Conservation (phyloP, 2,797 vertebrate genomes). For the Scolopax bukidnonensis region DNA sequence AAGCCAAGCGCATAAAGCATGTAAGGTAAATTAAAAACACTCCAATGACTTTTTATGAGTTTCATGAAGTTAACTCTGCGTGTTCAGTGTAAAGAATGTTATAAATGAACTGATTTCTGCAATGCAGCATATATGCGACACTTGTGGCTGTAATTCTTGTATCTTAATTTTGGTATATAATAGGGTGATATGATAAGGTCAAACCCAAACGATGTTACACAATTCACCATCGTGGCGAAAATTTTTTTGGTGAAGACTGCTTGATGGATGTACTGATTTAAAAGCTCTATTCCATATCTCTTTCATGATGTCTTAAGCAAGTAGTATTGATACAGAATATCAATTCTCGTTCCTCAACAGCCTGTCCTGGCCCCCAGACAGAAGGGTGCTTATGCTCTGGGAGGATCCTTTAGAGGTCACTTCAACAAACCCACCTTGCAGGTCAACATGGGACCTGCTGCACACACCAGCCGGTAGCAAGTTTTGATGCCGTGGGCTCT, state of each 20-base stretch:
- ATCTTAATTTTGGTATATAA: background rate
- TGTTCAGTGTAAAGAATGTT: background rate
- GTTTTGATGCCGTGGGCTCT: background rate
- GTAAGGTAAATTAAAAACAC: background rate
- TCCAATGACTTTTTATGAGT: background rate
- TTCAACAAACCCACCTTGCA: background rate
- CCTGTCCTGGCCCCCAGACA: background rate
- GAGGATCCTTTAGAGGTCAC: background rate
- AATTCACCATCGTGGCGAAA: background rate
- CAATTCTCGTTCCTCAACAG: background rate
- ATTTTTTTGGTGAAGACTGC: background rate
- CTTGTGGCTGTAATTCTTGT: background rate
- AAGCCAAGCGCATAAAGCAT: rapidly evolving
- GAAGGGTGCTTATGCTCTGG: background rate
- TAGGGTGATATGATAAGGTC: background rate
- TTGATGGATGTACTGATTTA: background rate
- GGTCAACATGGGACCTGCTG: background rate
- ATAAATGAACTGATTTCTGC: background rate
- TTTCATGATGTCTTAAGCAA: background rate
- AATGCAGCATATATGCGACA: background rate
- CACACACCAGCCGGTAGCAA: rapidly evolving
- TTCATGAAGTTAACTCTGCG: background rate
- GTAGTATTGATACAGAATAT: background rate
- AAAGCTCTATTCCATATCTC: background rate
- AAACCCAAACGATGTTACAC: background rate